Conservation (phyloP, 2,888 invertebrate species). For the Synanthedon myopaeformis region DNA sequence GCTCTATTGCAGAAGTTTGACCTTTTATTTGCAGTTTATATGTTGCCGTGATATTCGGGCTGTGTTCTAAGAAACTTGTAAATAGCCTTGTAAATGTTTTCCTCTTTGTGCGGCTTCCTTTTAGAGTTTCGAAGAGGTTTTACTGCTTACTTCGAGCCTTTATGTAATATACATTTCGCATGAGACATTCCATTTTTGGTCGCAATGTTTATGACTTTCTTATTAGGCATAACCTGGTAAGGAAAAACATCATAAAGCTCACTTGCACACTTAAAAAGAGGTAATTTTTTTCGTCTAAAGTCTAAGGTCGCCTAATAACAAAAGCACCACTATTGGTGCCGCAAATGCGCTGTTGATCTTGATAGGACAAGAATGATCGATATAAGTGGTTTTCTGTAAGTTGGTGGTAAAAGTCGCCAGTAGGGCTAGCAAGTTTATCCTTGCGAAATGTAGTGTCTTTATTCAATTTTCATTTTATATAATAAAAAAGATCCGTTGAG, state of each 20-base stretch:
- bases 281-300: neutral
- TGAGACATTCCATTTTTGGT: conserved; percentile 35
- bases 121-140: conserved; percentile 32
- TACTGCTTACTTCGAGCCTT: conserved; percentile 37
- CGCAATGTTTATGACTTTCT: conserved; percentile 39
- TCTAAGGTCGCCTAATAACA: no score
- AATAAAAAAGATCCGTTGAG: no score
- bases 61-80: conserved; percentile 24
- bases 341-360: no score
- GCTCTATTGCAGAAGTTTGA: conserved; percentile 42
- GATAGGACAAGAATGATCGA: no score
- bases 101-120: conserved; percentile 25
- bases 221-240: conserved; percentile 36
- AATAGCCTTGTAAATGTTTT: conserved; percentile 32
- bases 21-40: conserved; percentile 38
- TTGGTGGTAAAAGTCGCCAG: no score
- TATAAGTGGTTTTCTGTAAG: no score
- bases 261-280: neutral
- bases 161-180: conserved; percentile 35
- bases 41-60: conserved; percentile 23
- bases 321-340: no score
- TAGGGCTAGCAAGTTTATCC: no score
- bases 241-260: conserved; percentile 8
- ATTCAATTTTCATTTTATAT: no score
- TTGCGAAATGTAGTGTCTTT: no score